Evolutionary conservation across 2,888 invertebrate genomes (phyloP), one percentile per base, ranked within the genome.

Genomic region (Xanthia togata): DNA sequence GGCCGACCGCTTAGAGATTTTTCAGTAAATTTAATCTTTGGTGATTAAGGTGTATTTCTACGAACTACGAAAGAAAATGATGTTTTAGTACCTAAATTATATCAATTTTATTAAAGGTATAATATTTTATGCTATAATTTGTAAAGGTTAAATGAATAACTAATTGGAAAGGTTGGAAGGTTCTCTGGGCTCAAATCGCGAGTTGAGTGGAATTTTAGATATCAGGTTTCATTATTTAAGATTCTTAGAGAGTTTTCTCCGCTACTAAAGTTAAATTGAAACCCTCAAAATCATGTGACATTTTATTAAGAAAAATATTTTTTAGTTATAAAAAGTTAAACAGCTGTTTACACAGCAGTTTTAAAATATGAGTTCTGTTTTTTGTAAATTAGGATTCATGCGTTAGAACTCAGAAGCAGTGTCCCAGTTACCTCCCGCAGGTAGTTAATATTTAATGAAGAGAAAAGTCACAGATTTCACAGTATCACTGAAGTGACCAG

Each of bases 401-500:
- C 26, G 35, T 80, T 69, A 70, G n/a, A 65, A 59, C 60, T 31
- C 60, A 53, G 31, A 11, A 67, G 12, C 17, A 26, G 31, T 50
- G 63, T 53, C 72, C 73, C 20, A 41, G 53, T 55, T 77, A 70
- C n/a, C 31, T 68, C 41, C 55, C 68, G 9, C 47, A 12, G 67
- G 41, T 65, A 65, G 62, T 71, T 70, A 73, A 67, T 70, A 83
- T 75, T 71, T 81, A 82, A 84, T 79, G 80, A 80, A 80, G 84
- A 87, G 87, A 85, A 85, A 81, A 82, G 70, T 86, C 69, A 75
- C 82, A 84, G 79, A 84, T 83, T 79, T 79, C 70, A 57, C 38
- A 57, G 68, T 79, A 78, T 79, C 60, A 83, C 78, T 85, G 85
- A 86, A 89, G 89, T 90, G 91, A 90, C 89, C 92, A 87, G 88